These are phyloP conservation scores for Chlorops oryzae DNA, from an alignment of 1,140 invertebrate species.

Conservation along the genomic window DNA sequence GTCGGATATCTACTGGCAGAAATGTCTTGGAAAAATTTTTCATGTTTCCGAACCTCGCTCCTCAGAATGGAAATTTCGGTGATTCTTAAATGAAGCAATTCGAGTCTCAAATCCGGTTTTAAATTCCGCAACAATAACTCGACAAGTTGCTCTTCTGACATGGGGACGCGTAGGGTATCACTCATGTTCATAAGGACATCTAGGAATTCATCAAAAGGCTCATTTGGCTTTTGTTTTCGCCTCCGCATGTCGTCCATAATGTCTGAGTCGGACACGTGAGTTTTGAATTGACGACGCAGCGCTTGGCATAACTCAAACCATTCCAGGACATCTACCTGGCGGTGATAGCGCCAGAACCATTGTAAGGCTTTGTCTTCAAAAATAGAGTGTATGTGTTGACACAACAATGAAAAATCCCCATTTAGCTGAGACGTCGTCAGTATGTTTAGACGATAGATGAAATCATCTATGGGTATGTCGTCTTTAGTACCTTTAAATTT, in stretches of 20 bases:
- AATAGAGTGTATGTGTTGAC: slow-evolving; percentile 4
- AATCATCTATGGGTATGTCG: slow-evolving; percentile 5
- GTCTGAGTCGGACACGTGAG: background rate
- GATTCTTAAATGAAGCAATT: background rate
- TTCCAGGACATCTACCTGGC: slow-evolving; percentile 1
- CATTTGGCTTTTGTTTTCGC: slow-evolving; percentile 7
- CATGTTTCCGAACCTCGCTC: background rate
- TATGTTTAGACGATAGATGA: background rate
- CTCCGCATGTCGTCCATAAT: slow-evolving; percentile 1
- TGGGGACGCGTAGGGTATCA: background rate
- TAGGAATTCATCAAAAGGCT: slow-evolving; percentile 5
- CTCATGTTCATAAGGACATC: background rate
- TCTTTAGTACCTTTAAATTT: slow-evolving; percentile 5
- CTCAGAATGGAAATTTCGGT: background rate
- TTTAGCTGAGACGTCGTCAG: background rate
- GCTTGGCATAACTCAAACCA: slow-evolving; percentile 8
- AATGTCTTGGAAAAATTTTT: background rate
- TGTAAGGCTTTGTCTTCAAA: slow-evolving; percentile 5
- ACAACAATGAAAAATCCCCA: slow-evolving; percentile 3
- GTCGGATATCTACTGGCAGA: background rate
- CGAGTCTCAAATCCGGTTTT: background rate
- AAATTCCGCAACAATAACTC: background rate
- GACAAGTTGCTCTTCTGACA: background rate
- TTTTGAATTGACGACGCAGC: slow-evolving; percentile 6
- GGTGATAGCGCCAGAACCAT: slow-evolving; percentile 8